Evolutionary conservation across 2,888 invertebrate species (phyloP).

Genomic region (Pogonocherus hispidulus): DNA sequence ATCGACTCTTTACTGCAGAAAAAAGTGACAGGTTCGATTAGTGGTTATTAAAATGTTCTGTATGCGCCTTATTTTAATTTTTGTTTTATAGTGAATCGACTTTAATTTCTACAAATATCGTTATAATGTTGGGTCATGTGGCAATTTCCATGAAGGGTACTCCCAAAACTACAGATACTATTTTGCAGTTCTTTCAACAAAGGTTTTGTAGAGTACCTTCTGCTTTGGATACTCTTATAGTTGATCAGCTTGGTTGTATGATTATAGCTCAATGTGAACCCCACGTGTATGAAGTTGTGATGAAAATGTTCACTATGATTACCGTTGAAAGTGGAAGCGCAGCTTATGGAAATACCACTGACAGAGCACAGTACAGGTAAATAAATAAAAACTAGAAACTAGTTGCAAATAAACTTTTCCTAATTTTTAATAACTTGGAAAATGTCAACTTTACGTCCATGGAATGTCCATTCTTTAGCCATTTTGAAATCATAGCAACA

Average conservation of each 20-base stretch:
- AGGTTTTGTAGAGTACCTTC: constrained; percentile 94
- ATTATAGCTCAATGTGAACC: constrained; percentile 93
- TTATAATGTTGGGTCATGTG: constrained; percentile 96
- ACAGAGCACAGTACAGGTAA: constrained; percentile 68
- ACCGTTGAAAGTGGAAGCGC: constrained; percentile 92
- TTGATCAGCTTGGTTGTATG: constrained; percentile 98
- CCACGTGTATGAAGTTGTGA: constrained; percentile 91
- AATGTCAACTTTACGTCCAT: too few relatives aligned
- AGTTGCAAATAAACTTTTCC: too few relatives aligned
- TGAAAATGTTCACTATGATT: constrained; percentile 98
- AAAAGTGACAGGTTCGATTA: constrained; percentile 81
- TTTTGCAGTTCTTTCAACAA: constrained; percentile 97
- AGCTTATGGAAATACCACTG: constrained; percentile 76
- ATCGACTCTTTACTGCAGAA: constrained; percentile 93
- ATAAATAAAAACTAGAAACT: neutral
- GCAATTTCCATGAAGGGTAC: constrained; percentile 95
- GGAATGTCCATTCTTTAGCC: too few relatives aligned
- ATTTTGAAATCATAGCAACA: too few relatives aligned
- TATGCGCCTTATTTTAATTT: neutral
- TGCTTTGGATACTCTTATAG: constrained; percentile 92
- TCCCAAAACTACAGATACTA: constrained; percentile 94
- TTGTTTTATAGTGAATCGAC: constrained; percentile 82
- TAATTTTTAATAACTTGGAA: too few relatives aligned
- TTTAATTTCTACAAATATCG: constrained; percentile 95
- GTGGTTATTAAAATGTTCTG: neutral